Base-by-base conservation (phyloP, 1,140 invertebrate species). In the Thaumetopoea pityocampa region DNA sequence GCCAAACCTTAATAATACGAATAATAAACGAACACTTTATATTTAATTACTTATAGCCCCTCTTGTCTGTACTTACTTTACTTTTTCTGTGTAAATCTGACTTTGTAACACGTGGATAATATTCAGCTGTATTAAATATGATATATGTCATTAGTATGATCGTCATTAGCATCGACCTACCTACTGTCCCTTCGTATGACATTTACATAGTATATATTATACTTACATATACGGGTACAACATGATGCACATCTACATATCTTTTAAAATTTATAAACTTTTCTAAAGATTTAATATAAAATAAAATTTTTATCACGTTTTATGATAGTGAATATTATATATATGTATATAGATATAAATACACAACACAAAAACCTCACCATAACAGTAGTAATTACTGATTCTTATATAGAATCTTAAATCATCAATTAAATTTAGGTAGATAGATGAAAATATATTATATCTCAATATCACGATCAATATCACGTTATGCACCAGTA, bases 191-290 rank as follows among this genome's bases (percentile, higher is more conserved):
- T n/a, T n/a, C n/a, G n/a, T n/a, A n/a, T n/a, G n/a, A n/a, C n/a
- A n/a, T n/a, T n/a, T n/a, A n/a, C n/a, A n/a, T n/a, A n/a, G n/a
- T n/a, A n/a, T n/a, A n/a, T n/a, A n/a, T n/a, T n/a, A n/a, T n/a
- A n/a, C n/a, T 26, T 26, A 9, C 20, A 36, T 10, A 26, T 26
- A 17, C 34, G 8, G 10, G 19, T 19, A 10, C 20, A 35, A 24
- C n/a, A n/a, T n/a, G 22, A 20, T 38, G 12, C 36, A 38, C 26
- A 22, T 18, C 26, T 38, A 38, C 36, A 38, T 38, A 38, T 38
- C 36, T 38, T 38, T 18, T 38, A 38, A 24, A 38, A 38, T 29
- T 38, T 38, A 38, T 38, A 38, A 15, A 18, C 15, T 38, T 38
- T 18, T 26, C 36, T 38, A 38, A 7, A 20, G 12, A n/a, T 36